Conservation (phyloP, 2,797 vertebrate genomes). For the Telmatherina bonti region DNA sequence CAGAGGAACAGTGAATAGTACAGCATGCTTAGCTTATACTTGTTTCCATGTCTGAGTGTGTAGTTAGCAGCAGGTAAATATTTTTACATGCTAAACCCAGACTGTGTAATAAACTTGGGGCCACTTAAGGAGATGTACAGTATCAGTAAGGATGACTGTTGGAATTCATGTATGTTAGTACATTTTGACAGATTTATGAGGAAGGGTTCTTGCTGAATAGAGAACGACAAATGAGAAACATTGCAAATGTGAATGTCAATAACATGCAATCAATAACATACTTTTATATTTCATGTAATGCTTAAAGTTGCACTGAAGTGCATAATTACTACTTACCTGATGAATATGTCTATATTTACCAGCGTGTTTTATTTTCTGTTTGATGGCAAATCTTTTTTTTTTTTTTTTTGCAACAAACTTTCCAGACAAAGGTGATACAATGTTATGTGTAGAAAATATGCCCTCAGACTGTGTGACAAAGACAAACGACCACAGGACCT, state of each 20-base stretch:
- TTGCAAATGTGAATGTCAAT: neutral
- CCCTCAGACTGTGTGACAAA: slow-evolving; percentile 23
- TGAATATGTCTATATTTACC: neutral
- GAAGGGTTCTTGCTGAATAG: neutral
- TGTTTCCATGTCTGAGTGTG: neutral
- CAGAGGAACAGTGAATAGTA: slow-evolving; percentile 18
- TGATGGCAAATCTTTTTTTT: neutral
- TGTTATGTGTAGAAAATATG: neutral
- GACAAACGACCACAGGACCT: slow-evolving; percentile 24
- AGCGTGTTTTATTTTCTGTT: neutral
- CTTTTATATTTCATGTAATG: neutral
- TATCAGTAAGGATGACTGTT: slow-evolving; percentile 9
- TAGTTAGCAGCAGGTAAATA: neutral
- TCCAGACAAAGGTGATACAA: neutral
- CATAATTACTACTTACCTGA: neutral
- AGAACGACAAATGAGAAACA: slow-evolving; percentile 14
- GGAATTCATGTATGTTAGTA: neutral
- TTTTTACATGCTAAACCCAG: neutral
- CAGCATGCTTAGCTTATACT: neutral
- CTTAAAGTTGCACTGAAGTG: neutral
- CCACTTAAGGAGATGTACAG: too few species aligned
- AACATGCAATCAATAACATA: neutral
- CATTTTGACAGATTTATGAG: slow-evolving; percentile 27
- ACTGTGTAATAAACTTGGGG: slow-evolving; percentile 17
- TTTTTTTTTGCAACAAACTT: slow-evolving; percentile 5